Base-by-base conservation (phyloP, 2,797 vertebrate genomes). In the Alosa sapidissima region DNA sequence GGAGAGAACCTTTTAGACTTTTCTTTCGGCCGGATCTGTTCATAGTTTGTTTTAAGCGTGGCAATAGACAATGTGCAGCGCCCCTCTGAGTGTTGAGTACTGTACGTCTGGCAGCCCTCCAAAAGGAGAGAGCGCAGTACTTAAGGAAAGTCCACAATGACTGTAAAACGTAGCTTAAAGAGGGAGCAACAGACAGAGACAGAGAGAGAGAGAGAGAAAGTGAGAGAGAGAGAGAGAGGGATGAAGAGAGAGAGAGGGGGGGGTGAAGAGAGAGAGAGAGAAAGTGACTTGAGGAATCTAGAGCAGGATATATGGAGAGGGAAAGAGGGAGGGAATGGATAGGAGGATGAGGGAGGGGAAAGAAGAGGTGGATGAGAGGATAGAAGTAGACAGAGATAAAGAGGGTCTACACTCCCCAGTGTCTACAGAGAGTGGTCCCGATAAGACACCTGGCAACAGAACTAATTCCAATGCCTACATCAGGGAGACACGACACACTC, bases 131-230 rank as follows among this genome's bases (percentile, higher is more conserved):
- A 24, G 58, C 6, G 58, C n/a, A 62, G 58, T 62, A 62, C 58
- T 62, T 62, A 62, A 62, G n/a, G n/a, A 62, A 24, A 62, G 58
- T 62, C 58, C 58, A 62, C 58, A 62, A 21, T 24, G 58, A 62
- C 58, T n/a, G 58, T 24, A 62, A 62, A 24, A 62, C n/a, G n/a
- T 62, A 19, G 58, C 58, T 62, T 62, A 24, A 24, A 62, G 58
- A 24, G 19, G 55, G 6, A 58, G 55, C 21, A 21, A 62, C 58
- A 8, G 58, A 24, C 6, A 36, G 11, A 72, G 36, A 45, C 0
- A 75, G 14, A 75, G 4, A 75, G 36, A 45, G 36, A 45, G 36
- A 75, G 28, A 72, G 24, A 58, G 54, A 58, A n/a, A n/a, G n/a
- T n/a, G n/a, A n/a, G n/a, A n/a, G n/a, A n/a, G n/a, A n/a, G n/a